phyloP scores from a whole-genome alignment of 1,140 invertebrate species.

The Zaprionus ornatus region DNA sequence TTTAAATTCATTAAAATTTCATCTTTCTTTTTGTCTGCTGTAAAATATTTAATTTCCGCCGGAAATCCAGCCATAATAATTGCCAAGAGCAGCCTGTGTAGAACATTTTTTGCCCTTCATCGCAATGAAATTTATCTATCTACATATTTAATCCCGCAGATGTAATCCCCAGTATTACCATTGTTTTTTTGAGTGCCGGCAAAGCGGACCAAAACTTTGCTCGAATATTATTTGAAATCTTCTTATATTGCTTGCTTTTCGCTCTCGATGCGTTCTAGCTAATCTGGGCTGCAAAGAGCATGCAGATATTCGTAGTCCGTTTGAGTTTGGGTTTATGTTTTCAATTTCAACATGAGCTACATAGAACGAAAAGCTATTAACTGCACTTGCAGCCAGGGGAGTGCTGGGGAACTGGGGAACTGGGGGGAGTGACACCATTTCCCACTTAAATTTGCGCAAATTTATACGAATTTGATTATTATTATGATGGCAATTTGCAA shows the following conservation, averaged over 20 bases:
- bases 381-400: slow-evolving; percentile 31
- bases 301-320: slow-evolving; percentile 11
- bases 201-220: not conserved
- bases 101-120: not conserved
- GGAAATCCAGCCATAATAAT: not conserved
- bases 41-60: slow-evolving; percentile 41
- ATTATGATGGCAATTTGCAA: slow-evolving; percentile 81
- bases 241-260: not conserved
- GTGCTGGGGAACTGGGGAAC: not conserved
- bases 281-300: slow-evolving; percentile 7
- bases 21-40: not conserved
- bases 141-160: not conserved
- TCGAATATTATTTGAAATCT: not conserved
- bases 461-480: slow-evolving; percentile 82
- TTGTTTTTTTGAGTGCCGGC: not conserved
- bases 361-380: slow-evolving; percentile 55
- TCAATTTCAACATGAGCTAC: slow-evolving; percentile 48
- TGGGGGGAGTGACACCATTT: slow-evolving; percentile 55
- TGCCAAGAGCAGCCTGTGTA: not conserved
- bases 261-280: not conserved
- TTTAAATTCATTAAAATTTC: slow-evolving; percentile 1
- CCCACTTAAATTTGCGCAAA: slow-evolving; percentile 78
- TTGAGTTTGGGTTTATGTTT: slow-evolving; percentile 35
- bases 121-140: not conserved
- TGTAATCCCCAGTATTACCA: not conserved